These are phyloP conservation scores for Bradypodion pumilum DNA, from an alignment of 2,797 vertebrate species.

Conservation along the genomic window DNA sequence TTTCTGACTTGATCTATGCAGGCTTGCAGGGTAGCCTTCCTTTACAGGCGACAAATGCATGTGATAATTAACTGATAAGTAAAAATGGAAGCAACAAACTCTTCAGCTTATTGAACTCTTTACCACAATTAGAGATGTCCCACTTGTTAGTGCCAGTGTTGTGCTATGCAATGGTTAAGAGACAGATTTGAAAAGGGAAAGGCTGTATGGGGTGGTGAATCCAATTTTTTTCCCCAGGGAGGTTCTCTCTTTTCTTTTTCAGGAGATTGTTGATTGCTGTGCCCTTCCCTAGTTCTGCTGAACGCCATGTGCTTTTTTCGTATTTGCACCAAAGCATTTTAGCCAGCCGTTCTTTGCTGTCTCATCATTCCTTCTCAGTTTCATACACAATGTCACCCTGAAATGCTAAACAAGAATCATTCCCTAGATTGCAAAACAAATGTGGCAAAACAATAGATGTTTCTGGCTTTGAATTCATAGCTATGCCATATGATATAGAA, in stretches of 20 bases:
- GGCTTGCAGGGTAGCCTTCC: no score
- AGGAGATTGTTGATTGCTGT: background rate
- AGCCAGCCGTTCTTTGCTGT: background rate
- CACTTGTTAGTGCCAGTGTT: background rate
- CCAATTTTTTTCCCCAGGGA: background rate
- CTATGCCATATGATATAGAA: background rate
- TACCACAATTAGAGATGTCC: background rate
- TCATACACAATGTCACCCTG: conserved; percentile 33
- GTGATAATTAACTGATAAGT: background rate
- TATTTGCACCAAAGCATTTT: conserved; percentile 24
- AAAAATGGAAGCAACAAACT: background rate
- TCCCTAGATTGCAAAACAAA: background rate
- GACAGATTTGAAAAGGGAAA: background rate
- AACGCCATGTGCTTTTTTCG: background rate
- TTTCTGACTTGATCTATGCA: background rate
- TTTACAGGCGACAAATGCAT: rapidly evolving
- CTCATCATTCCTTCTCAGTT: conserved; percentile 17
- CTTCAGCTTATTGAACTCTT: background rate
- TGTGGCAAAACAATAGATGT: conserved; percentile 19
- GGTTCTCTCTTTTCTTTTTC: background rate
- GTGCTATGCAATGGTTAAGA: background rate
- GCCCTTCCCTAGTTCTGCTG: background rate
- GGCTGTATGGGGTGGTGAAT: background rate
- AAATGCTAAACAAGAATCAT: conserved; percentile 4
- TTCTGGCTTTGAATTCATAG: conserved; percentile 5